Conservation (phyloP, 1,140 invertebrate genomes). For the Nasonia vitripennis region DNA sequence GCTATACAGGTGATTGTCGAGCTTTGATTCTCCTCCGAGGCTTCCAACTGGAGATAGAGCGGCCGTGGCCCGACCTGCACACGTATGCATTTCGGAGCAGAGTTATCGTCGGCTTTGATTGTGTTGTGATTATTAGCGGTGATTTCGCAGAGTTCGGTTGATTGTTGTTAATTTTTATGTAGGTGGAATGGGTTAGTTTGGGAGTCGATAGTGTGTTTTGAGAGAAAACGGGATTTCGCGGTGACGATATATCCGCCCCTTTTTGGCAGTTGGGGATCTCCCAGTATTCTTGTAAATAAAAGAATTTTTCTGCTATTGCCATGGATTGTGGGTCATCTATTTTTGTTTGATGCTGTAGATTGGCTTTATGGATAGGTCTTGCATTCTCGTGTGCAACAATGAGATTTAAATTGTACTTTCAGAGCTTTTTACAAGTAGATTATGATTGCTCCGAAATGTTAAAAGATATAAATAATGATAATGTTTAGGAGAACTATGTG, state of each 20-base stretch:
- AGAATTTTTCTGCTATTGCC: background rate
- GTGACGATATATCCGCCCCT: constrained; percentile 17
- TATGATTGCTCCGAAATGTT: too few relatives aligned
- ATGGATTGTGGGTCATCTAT: too few relatives aligned
- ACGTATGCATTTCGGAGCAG: constrained; percentile 5
- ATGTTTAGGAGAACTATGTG: too few relatives aligned
- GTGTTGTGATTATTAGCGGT: background rate
- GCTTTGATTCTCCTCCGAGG: background rate
- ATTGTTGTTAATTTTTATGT: background rate
- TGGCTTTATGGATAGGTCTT: too few relatives aligned
- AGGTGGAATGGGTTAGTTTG: background rate
- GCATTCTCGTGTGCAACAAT: too few relatives aligned
- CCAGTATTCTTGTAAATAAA: background rate
- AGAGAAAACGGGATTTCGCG: background rate
- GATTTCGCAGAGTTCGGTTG: background rate
- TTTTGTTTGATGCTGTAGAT: too few relatives aligned
- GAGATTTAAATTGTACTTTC: too few relatives aligned
- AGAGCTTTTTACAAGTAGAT: too few relatives aligned
- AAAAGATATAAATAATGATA: too few relatives aligned
- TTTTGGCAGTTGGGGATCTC: background rate
- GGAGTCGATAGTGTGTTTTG: background rate
- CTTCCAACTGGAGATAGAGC: background rate
- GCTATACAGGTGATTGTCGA: constrained; percentile 80
- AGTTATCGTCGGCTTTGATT: background rate
- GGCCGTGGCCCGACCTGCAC: background rate